Conservation (phyloP, 2,888 invertebrate species). For the Pyrocoelia pectoralis region DNA sequence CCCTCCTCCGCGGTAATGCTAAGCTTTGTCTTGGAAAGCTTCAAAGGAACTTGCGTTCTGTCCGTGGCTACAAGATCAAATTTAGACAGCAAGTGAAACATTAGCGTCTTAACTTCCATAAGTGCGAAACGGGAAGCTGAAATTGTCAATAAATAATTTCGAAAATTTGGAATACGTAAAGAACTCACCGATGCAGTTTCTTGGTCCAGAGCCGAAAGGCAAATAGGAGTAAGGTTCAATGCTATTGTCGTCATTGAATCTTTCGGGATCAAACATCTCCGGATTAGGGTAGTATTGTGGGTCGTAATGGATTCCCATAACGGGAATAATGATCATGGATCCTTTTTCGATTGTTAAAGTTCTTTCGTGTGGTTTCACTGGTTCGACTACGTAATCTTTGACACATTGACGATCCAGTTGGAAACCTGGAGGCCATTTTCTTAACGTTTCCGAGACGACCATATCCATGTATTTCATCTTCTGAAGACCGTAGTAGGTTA, state of each 20-base stretch:
- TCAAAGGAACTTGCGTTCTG: slow-evolving; percentile 40
- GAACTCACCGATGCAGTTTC: slow-evolving; percentile 54
- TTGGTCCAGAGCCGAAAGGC: slow-evolving; percentile 62
- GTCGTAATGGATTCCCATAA: slow-evolving; percentile 64
- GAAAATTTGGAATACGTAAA: too few species aligned
- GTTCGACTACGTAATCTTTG: slow-evolving; percentile 58
- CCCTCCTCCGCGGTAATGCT: slow-evolving; percentile 55
- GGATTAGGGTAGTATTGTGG: slow-evolving; percentile 55
- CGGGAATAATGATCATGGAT: slow-evolving; percentile 7
- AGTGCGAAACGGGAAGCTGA: slow-evolving; percentile 50
- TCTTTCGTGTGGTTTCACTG: slow-evolving; percentile 20
- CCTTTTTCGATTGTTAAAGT: slow-evolving; percentile 6
- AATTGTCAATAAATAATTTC: slow-evolving; percentile 46
- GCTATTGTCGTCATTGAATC: slow-evolving; percentile 64
- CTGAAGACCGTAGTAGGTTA: slow-evolving; percentile 57
- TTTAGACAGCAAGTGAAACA: slow-evolving; percentile 51
- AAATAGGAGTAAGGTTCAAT: slow-evolving; percentile 62
- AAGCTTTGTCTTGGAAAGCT: slow-evolving; percentile 52
- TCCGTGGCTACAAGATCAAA: slow-evolving; percentile 47
- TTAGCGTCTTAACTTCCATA: slow-evolving; percentile 57
- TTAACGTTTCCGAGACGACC: slow-evolving; percentile 55
- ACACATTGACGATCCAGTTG: slow-evolving; percentile 62
- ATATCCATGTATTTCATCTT: slow-evolving; percentile 65
- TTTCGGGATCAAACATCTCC: slow-evolving; percentile 61
- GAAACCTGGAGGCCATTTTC: slow-evolving; percentile 62